Base-by-base conservation (phyloP, 2,797 vertebrate genomes). In the Syndactyla subalaris region DNA sequence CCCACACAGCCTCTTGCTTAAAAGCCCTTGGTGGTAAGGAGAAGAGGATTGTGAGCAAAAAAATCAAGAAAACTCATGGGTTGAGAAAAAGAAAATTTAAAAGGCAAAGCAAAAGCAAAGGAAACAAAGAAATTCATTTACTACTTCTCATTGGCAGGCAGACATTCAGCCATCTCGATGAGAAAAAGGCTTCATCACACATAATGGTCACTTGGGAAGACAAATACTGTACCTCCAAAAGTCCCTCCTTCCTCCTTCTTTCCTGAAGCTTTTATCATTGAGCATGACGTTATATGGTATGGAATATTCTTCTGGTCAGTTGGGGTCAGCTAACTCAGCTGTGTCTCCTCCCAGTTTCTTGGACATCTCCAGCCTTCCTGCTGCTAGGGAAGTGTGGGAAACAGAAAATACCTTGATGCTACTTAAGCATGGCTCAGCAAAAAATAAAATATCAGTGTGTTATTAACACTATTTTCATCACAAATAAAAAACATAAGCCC, bases 21-120 rank as follows among this genome's bases (percentile, higher is more conserved):
- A 7, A 51, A 13, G 4, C 1, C 6, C 2, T 12, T 4, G 2
- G 15, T 0, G 1, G 6, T 26, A 51, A 20, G 5, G 30, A 15
- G 8, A 38, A 73, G 27, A 78, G 21, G 82, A 85, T 14, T 26
- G 1, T 22, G 52, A 57, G 4, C 2, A 4, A 73, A 57, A 57
- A 21, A 88, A 62, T 11, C 30, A 39, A 27, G 14, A 58, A 78
- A 62, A 71, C 5, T 30, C 8, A 4, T 12, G 3, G 0, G 0
- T 3, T 51, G 14, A 78, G 24, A 45, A 36, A 63, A 72, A 52
- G 17, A 13, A 11, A 22, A 14, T 38, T 54, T 59, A 81, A 39
- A 16, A 49, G 19, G 7, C 16, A 93, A 67, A 89, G 6, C 7
- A 66, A 78, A 88, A 52, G 2, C 9, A 22, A 75, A 36, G 5